Conservation (phyloP, 2,888 invertebrate genomes). For the Petrolisthes manimaculis region DNA sequence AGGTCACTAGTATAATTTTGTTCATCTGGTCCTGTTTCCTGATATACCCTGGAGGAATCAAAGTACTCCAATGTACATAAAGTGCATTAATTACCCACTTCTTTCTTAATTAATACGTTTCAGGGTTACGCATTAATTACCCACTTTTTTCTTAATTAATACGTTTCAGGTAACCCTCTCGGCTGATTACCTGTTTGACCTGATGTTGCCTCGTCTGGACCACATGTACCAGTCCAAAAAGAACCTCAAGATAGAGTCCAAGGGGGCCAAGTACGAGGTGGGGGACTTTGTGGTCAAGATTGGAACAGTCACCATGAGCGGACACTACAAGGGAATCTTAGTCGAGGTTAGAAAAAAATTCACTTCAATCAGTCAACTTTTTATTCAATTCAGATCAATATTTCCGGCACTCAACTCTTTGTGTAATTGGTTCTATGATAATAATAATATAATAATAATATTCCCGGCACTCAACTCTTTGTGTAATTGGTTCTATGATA, state of each 20-base stretch:
- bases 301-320: slow-evolving; percentile 91
- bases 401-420: neutral
- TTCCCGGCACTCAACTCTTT: neutral
- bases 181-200: slow-evolving; percentile 90
- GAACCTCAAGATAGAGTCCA: slow-evolving; percentile 79
- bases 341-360: slow-evolving; percentile 78
- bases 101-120: neutral
- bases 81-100: neutral
- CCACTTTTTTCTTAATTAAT: neutral
- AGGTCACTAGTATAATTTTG: no score
- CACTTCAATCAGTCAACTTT: no score
- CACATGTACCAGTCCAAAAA: slow-evolving; percentile 87
- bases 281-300: slow-evolving; percentile 95
- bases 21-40: no score
- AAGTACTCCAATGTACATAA: neutral
- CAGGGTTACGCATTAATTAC: slow-evolving; percentile 71
- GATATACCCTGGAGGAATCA: no score
- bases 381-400: no score
- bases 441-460: neutral
- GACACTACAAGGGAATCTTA: slow-evolving; percentile 91
- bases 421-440: no score
- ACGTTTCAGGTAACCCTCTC: slow-evolving; percentile 81
- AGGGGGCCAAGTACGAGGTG: slow-evolving; percentile 74
- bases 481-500: neutral
- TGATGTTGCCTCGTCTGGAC: slow-evolving; percentile 89